Base-by-base conservation (phyloP, 2,888 invertebrate genomes). In the Drosophila acutilabella region DNA sequence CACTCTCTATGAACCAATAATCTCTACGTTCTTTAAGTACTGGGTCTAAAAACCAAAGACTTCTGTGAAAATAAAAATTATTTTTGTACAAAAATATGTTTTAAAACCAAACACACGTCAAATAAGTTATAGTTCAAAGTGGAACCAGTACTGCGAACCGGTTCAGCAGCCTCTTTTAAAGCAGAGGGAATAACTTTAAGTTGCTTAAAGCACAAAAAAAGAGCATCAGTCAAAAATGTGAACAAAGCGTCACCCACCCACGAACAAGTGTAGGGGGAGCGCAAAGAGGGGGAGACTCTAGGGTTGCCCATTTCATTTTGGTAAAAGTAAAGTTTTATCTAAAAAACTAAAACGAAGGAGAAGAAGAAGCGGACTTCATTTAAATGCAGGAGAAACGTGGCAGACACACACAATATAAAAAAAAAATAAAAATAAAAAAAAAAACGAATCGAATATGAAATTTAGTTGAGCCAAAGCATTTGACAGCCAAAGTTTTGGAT, bases 381-480 rank as follows among this genome's bases (percentile, higher is more conserved):
- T 60, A 74, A 71, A 75, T 71, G 68, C 64, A 84, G 64, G 33
- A 64, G 66, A 65, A 61, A 64, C 59, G 60, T 52, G 52, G 59
- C 66, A 57, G 68, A 71, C 52, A 72, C 44, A 64, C 57, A 67
- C 75, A 71, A 30, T 8, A 30, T 8, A 30, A 30, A 30, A 30
- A 8, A 26, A 26, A 30, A 30, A 30, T 8, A 30, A 30, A 8
- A 30, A 8, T 8, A 1, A 30, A 30, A 8, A 30, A 23, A 23
- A 23, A 30, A 30, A 8, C 77, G 72, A 80, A 82, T 88, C 74
- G 86, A 85, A 82, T 83, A 83, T 88, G 82, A 84, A 88, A 81
- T 81, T 83, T 79, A 72, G 77, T 82, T 81, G 80, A 80, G 80
- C 70, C 77, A 81, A 81, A 84, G 75, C 88, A 81, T 81, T 82